phyloP scores from a whole-genome alignment of 2,113 vertebrate genomes.

The Lagopus leucura region DNA sequence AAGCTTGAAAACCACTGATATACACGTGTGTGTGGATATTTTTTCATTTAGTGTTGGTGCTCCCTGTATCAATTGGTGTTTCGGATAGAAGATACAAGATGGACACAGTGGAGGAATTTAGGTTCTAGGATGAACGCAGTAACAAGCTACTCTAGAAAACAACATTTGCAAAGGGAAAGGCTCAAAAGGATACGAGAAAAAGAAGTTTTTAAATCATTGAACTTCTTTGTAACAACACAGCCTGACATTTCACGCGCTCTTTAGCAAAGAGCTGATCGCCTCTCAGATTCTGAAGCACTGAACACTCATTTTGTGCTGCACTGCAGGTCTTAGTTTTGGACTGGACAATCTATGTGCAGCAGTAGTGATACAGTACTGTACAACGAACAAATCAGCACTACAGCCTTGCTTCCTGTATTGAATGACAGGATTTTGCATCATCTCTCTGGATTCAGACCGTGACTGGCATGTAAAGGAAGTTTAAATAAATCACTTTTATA shows the following conservation, averaged over 20 bases:
- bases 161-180: not conserved
- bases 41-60: not conserved
- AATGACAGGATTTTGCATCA: not conserved
- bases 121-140: not conserved
- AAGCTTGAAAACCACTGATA: not conserved
- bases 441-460: not conserved
- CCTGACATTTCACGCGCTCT: not conserved
- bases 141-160: not conserved
- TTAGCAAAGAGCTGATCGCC: not conserved
- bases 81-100: not conserved
- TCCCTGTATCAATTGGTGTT: not conserved
- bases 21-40: not conserved
- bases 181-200: not conserved
- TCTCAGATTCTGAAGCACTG: not conserved
- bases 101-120: not conserved
- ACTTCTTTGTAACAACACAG: not conserved
- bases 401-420: not conserved
- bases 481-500: not conserved
- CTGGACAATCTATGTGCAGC: not conserved
- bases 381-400: slow-evolving; percentile 21
- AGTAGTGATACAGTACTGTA: not conserved
- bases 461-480: not conserved
- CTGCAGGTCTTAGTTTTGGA: slow-evolving; percentile 50
- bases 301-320: slow-evolving; percentile 40
- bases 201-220: not conserved